Evolutionary conservation across 2,113 vertebrate genomes (phyloP), one percentile per base, ranked within the genome.

Genomic region (Gymnarchus niloticus): DNA sequence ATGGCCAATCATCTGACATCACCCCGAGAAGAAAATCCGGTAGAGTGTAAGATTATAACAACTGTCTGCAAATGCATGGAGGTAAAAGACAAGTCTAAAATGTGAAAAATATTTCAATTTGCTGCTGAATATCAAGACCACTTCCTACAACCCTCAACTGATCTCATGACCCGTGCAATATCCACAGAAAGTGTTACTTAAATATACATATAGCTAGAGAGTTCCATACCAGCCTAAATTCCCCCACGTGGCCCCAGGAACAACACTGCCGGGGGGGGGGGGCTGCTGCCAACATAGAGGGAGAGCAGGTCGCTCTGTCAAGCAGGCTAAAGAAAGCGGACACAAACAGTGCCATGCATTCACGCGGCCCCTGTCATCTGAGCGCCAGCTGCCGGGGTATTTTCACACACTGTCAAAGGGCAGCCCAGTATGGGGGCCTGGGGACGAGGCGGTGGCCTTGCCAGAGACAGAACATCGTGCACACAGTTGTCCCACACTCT

Each of bases 301-400:
- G 19, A 25, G 25, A 17, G 57, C 6, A 48, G 41, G 56, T n/a
- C 21, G 7, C 46, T 82, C 25, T 28, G 77, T 56, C 57, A 65
- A 57, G 14, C 19, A 21, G n/a, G 56, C 85, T 83, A 86, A 41
- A 86, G 85, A 86, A 83, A 86, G 85, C 28, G 83, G 41, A 44
- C 78, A 69, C 57, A 73, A 41, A 83, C 80, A 81, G 44, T n/a
- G 23, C 85, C 54, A 54, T 65, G 85, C 85, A 83, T 91, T 89
- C 56, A 46, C 25, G 87, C 84, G 84, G 88, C 84, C 88, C 83
- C 84, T 87, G 85, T 90, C 89, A 91, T 91, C 88, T 90, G 87
- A 19, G 6, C 14, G 83, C 88, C 92, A 91, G 90, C 91, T 93
- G 92, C 85, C 87, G 46, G 57, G 78, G 78, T 37, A 82, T 86